phyloP scores from a whole-genome alignment of 2,113 vertebrate genomes.

The Oriolus oriolus region DNA sequence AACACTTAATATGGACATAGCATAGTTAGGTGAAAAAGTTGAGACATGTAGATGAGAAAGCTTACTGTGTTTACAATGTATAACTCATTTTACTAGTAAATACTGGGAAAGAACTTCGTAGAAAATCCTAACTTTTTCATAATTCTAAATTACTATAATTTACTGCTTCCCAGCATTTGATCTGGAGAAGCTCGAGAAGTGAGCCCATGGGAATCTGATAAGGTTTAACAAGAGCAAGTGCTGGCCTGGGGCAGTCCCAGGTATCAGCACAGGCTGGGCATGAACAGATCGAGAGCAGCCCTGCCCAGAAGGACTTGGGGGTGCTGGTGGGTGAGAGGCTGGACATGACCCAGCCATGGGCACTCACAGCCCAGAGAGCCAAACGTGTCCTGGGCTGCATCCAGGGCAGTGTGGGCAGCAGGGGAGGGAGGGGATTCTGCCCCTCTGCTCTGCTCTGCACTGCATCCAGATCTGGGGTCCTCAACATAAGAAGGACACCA shows the following conservation, averaged over 20 bases:
- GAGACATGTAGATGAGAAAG: not conserved
- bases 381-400: not conserved
- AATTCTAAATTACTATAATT: not conserved
- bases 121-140: not conserved
- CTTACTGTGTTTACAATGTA: not conserved
- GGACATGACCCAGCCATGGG: not conserved
- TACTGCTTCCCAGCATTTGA: not conserved
- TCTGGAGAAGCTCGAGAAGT: not conserved
- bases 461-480: not conserved
- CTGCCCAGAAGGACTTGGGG: not conserved
- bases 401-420: rapidly evolving
- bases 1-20: not conserved
- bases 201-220: not conserved
- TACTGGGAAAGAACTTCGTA: not conserved
- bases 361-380: not conserved
- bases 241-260: rapidly evolving
- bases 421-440: not conserved
- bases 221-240: not conserved
- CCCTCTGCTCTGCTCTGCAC: rapidly evolving
- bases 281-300: rapidly evolving
- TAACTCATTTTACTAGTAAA: not conserved
- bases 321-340: not conserved
- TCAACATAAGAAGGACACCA: too few relatives aligned
- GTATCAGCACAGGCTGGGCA: not conserved
- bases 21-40: not conserved